Conservation (phyloP, 2,113 vertebrate species). For the Nansenia antarctica region DNA sequence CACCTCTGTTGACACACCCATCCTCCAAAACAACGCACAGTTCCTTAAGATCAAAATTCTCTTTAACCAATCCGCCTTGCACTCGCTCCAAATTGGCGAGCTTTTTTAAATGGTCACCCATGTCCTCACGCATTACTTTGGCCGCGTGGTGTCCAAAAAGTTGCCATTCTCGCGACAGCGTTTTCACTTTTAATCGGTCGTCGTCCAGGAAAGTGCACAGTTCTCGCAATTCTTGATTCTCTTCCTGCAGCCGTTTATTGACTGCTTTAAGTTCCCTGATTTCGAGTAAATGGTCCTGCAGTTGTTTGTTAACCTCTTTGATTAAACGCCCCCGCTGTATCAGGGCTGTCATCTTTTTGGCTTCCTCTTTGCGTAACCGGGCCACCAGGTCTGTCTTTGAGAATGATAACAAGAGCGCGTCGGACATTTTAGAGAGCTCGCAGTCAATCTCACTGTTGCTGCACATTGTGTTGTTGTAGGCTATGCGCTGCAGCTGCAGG, state of each 20-base stretch:
- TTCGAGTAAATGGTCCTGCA: constrained; percentile 81
- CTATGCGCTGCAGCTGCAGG: too few species aligned
- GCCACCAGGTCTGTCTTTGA: constrained; percentile 80
- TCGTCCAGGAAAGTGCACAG: constrained; percentile 83
- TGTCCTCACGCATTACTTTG: constrained; percentile 78
- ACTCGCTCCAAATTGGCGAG: constrained; percentile 77
- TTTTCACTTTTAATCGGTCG: constrained; percentile 77
- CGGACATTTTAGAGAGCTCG: constrained; percentile 68
- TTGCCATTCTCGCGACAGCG: constrained; percentile 80
- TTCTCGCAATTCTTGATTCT: constrained; percentile 81
- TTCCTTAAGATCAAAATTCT: constrained; percentile 80
- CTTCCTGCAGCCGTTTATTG: constrained; percentile 79
- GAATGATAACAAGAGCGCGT: constrained; percentile 76
- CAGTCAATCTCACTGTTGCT: constrained; percentile 38
- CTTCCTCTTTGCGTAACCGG: constrained; percentile 76
- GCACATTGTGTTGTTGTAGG: too few species aligned
- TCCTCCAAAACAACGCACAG: constrained; percentile 80
- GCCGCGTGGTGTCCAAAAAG: constrained; percentile 79
- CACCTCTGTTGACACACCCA: constrained; percentile 65
- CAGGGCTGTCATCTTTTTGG: constrained; percentile 78
- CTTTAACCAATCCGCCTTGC: constrained; percentile 78
- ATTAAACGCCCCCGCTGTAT: constrained; percentile 81
- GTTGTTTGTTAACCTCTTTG: constrained; percentile 82
- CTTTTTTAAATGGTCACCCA: constrained; percentile 80
- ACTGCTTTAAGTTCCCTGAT: constrained; percentile 82